Evolutionary conservation across 1,140 invertebrate genomes (phyloP).

Genomic region (Conopomorpha cramerella): DNA sequence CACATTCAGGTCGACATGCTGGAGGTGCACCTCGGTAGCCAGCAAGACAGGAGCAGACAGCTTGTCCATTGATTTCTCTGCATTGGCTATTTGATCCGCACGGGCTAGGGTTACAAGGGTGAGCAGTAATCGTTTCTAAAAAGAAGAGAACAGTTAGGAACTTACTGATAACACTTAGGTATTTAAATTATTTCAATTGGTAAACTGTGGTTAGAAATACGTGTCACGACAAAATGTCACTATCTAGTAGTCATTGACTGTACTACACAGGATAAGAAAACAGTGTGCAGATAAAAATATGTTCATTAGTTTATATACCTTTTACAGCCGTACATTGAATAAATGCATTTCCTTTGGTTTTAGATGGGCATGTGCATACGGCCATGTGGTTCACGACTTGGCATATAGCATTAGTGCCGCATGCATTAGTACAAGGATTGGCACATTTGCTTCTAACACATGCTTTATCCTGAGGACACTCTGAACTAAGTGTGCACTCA

Average conservation of each 20-base stretch:
- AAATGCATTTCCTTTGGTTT: slow-evolving; percentile 74
- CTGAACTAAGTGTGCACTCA: slow-evolving; percentile 73
- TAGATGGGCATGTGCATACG: slow-evolving; percentile 70
- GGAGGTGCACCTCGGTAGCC: slow-evolving; percentile 67
- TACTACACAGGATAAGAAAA: no score
- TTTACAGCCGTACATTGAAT: slow-evolving; percentile 63
- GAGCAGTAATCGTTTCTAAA: slow-evolving; percentile 28
- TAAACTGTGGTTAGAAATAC: no score
- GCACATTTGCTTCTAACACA: slow-evolving; percentile 73
- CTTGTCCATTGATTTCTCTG: slow-evolving; percentile 64
- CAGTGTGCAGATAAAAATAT: no score
- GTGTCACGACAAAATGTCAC: no score
- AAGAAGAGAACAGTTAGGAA: slow-evolving; percentile 28
- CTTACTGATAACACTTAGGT: no score
- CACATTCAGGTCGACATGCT: slow-evolving; percentile 65
- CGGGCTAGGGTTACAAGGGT: slow-evolving; percentile 64
- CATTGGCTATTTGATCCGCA: slow-evolving; percentile 68
- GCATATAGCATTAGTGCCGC: slow-evolving; percentile 74
- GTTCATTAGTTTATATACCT: no score
- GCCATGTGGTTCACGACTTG: slow-evolving; percentile 76
- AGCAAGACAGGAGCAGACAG: slow-evolving; percentile 65
- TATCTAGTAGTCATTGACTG: no score
- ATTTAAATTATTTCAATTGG: no score
- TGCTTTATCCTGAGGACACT: slow-evolving; percentile 72
- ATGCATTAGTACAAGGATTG: slow-evolving; percentile 72